Percentiles rank a stretch among this genome's conserved stretches.
These are phyloP conservation scores for Ceratosolen solmsi DNA, from an alignment of 1,140 invertebrate species.

Conservation along the genomic window DNA sequence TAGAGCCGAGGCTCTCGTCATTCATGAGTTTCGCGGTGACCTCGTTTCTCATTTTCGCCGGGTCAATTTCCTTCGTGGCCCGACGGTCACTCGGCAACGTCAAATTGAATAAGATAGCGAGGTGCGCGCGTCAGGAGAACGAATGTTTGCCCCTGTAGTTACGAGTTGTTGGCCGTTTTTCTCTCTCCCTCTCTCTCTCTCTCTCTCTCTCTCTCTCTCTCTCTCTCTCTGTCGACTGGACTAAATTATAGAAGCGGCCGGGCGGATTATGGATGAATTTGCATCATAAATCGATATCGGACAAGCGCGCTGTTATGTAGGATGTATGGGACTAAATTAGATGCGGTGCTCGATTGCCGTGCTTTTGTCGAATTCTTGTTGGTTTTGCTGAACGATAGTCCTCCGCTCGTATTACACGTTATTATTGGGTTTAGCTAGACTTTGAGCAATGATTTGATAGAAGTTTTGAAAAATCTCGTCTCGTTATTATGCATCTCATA, in stretches of 20 bases:
- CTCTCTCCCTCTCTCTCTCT: not conserved
- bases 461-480: not conserved
- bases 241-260: not conserved
- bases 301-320: not conserved
- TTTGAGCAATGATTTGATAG: not conserved
- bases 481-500: too few relatives aligned
- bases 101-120: conserved; percentile 40
- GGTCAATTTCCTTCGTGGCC: conserved; percentile 18
- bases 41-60: conserved; percentile 5
- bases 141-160: too few relatives aligned
- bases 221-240: not conserved
- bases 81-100: not conserved
- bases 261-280: not conserved
- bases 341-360: not conserved
- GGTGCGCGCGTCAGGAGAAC: not conserved
- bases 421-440: not conserved
- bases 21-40: conserved; percentile 11
- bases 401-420: not conserved
- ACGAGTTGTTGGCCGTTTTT: too few relatives aligned
- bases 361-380: not conserved
- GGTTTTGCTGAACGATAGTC: not conserved
- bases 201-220: not conserved
- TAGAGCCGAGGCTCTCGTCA: not conserved
- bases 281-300: not conserved
- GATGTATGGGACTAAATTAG: not conserved